Conservation (phyloP, 2,113 vertebrate species). For the Antechinus flavipes region DNA sequence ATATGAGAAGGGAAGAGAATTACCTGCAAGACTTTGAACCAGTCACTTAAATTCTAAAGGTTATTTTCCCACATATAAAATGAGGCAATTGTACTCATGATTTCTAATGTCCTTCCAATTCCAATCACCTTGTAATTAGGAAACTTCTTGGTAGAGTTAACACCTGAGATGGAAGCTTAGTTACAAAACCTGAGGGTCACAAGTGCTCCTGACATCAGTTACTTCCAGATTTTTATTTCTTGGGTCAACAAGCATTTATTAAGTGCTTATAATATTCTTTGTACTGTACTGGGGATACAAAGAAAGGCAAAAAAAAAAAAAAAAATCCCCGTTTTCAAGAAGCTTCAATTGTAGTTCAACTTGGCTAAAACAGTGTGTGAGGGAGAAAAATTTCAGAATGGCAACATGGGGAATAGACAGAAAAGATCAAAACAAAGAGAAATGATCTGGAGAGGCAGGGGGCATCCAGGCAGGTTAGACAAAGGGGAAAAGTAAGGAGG, state of each 20-base stretch:
- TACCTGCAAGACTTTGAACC: background rate
- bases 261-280: background rate
- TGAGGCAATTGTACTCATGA: background rate
- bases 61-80: background rate
- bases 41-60: background rate
- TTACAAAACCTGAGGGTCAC: background rate
- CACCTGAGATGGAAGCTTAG: background rate
- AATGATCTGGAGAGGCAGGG: background rate
- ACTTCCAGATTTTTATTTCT: background rate
- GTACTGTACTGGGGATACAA: background rate
- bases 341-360: background rate
- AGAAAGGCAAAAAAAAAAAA: background rate
- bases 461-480: background rate
- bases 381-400: background rate
- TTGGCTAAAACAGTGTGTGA: background rate
- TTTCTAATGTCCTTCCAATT: background rate
- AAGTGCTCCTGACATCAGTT: background rate
- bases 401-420: too few relatives aligned
- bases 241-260: background rate
- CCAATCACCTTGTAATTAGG: background rate
- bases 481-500: background rate
- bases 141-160: too few relatives aligned
- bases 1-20: background rate
- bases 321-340: background rate
- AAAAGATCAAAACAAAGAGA: background rate